Percentiles rank a stretch among this genome's conserved stretches.
These are phyloP conservation scores for Diogma glabrata DNA, from an alignment of 2,888 invertebrate genomes.

Conservation along the genomic window DNA sequence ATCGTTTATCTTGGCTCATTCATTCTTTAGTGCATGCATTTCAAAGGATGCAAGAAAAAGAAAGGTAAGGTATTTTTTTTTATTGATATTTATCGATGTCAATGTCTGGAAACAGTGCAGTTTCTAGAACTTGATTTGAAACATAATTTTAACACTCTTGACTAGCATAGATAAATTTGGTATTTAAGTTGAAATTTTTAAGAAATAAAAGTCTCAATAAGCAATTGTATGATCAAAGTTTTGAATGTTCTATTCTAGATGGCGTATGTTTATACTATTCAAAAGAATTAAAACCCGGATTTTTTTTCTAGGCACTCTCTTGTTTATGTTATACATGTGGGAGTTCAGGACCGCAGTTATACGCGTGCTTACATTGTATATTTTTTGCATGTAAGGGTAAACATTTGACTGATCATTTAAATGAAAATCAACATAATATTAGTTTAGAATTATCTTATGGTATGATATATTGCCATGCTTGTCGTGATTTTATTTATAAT, in stretches of 20 bases:
- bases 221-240: no score
- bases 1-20: slow-evolving; percentile 56
- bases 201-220: no score
- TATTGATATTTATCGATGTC: no score
- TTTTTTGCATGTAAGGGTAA: slow-evolving; percentile 83
- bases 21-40: slow-evolving; percentile 74
- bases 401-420: slow-evolving; percentile 80
- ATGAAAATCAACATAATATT: slow-evolving; percentile 67
- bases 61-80: slow-evolving; percentile 47
- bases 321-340: slow-evolving; percentile 76
- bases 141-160: no score
- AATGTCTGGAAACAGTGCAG: neutral
- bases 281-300: neutral
- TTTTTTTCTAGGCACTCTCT: slow-evolving; percentile 53
- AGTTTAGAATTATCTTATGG: slow-evolving; percentile 83
- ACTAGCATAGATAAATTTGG: no score
- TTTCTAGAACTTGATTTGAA: no score
- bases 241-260: neutral
- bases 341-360: slow-evolving; percentile 64
- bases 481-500: slow-evolving; percentile 89
- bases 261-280: slow-evolving; percentile 13
- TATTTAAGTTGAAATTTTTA: no score
- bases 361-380: slow-evolving; percentile 81
- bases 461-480: slow-evolving; percentile 78
- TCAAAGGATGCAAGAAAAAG: slow-evolving; percentile 67